Conservation (phyloP, 2,888 invertebrate species). For the Leptinotarsa haldemani region DNA sequence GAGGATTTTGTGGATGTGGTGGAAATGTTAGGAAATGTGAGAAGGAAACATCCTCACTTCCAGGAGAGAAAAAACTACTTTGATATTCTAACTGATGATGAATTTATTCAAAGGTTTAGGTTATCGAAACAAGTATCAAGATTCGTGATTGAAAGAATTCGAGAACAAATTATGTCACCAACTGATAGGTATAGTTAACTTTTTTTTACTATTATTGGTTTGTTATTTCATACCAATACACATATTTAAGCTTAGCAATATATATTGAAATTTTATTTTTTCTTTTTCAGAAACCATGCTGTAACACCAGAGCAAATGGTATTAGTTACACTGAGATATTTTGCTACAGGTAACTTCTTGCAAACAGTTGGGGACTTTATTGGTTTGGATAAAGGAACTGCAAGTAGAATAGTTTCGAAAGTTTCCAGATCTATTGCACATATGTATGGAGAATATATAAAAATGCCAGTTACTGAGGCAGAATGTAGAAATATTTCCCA, state of each 20-base stretch:
- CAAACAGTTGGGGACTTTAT: conserved; percentile 25
- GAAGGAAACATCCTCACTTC: neutral
- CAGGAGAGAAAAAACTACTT: neutral
- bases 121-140: conserved; percentile 15
- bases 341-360: conserved; percentile 29
- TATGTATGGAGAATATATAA: conserved; percentile 3
- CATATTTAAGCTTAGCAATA: neutral
- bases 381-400: conserved; percentile 26
- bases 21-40: neutral
- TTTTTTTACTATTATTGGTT: neutral
- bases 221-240: neutral
- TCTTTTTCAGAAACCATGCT: conserved; percentile 29
- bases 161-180: conserved; percentile 15
- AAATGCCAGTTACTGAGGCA: conserved; percentile 12
- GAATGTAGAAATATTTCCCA: conserved; percentile 2
- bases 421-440: conserved; percentile 20
- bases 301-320: conserved; percentile 21
- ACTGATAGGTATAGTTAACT: neutral
- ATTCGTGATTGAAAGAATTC: conserved; percentile 11
- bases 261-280: neutral
- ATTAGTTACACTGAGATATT: conserved; percentile 24
- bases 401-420: conserved; percentile 20
- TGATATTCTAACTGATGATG: neutral
- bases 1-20: conserved; percentile 22
- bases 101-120: neutral